A percentile compares a stretch with the other conserved stretches of the same genome.
Evolutionary conservation across 2,797 vertebrate species (phyloP).

Genomic region (Danio aesculapii): DNA sequence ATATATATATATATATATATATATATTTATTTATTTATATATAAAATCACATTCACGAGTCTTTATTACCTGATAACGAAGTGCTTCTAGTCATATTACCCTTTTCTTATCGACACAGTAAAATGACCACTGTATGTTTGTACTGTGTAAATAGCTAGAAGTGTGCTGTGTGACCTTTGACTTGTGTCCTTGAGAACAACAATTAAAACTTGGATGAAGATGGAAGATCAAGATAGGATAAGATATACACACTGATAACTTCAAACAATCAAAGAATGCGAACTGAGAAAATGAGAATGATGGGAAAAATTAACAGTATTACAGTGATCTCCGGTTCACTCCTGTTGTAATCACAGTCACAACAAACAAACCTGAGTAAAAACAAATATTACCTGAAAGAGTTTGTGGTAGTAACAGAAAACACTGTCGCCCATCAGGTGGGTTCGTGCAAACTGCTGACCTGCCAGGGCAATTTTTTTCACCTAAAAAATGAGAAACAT

Average conservation of each 20-base stretch:
- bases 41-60: background rate
- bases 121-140: background rate
- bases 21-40: no score
- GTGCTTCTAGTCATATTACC: conserved; percentile 24
- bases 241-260: conserved; percentile 48
- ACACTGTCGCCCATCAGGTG: conserved; percentile 91
- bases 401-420: conserved; percentile 96
- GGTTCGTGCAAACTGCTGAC: conserved; percentile 91
- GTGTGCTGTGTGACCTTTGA: conserved; percentile 23
- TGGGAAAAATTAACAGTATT: no score
- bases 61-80: conserved; percentile 10
- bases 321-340: background rate
- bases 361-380: background rate
- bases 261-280: background rate
- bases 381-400: conserved; percentile 86
- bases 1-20: no score
- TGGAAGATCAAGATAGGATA: conserved; percentile 56
- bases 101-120: conserved; percentile 17
- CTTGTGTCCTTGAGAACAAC: conserved; percentile 51
- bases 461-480: conserved; percentile 87
- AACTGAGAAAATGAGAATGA: background rate
- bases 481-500: conserved; percentile 76
- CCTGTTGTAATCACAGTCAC: background rate
- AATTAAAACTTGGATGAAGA: conserved; percentile 52
- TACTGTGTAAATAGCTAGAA: background rate